phyloP scores from a whole-genome alignment of 2,888 invertebrate species.

The Tryphoninae sp. region DNA sequence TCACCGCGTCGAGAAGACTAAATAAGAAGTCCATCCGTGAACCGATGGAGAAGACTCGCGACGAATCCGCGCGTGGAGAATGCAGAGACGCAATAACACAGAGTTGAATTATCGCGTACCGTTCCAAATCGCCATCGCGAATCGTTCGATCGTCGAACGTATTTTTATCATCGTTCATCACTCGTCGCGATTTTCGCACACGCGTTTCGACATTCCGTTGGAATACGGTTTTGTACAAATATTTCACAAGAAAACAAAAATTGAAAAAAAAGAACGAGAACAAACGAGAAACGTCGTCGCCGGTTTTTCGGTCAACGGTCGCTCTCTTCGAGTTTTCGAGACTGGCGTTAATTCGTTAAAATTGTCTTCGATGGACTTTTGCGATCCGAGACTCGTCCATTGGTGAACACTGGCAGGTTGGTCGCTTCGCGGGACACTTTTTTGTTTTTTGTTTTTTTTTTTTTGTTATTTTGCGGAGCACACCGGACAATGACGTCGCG shows the following conservation, averaged over 20 bases:
- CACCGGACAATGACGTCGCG: slow-evolving; percentile 48
- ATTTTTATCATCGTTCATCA: neutral
- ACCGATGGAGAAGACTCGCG: slow-evolving; percentile 14
- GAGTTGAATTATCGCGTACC: neutral
- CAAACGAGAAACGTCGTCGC: neutral
- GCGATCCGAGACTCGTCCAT: no score
- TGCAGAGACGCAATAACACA: neutral
- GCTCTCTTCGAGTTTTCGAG: no score
- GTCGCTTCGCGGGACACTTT: neutral
- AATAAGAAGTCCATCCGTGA: slow-evolving; percentile 38
- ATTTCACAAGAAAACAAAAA: neutral
- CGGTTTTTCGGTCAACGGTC: no score
- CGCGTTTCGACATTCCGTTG: neutral
- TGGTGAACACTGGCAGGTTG: no score
- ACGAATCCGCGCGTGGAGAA: slow-evolving; percentile 52
- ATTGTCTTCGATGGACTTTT: no score
- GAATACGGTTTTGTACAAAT: no score
- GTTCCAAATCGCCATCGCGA: neutral
- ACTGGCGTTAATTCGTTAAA: no score
- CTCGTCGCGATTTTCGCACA: neutral
- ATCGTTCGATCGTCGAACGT: neutral
- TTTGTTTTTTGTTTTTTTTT: neutral
- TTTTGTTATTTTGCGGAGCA: neutral
- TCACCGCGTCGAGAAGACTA: slow-evolving; percentile 43
- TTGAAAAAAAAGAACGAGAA: neutral